phyloP scores from a whole-genome alignment of 2,888 invertebrate species.

The Melinaea menophilus region DNA sequence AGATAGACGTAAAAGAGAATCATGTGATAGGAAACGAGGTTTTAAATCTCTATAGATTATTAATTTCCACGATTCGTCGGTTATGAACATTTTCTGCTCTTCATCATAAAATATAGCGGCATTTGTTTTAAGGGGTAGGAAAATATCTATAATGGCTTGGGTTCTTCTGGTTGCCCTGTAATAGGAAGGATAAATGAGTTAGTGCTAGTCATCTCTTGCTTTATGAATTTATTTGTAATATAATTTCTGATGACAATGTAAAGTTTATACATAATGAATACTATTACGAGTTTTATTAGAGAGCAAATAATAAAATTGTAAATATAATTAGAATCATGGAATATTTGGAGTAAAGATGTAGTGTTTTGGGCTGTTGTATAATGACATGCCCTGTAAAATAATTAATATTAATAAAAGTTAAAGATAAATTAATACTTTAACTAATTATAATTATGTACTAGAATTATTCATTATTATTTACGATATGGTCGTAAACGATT shows the following conservation, averaged over 20 bases:
- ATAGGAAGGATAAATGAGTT: slow-evolving; percentile 3
- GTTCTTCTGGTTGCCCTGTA: slow-evolving; percentile 25
- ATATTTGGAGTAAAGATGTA: no score
- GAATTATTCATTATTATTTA: slow-evolving; percentile 7
- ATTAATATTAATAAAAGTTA: slow-evolving; percentile 8
- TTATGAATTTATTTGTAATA: slow-evolving; percentile 8
- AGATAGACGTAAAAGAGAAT: slow-evolving; percentile 29
- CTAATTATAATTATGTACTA: slow-evolving; percentile 43
- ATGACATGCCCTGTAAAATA: slow-evolving; percentile 18
- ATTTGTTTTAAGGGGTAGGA: slow-evolving; percentile 26
- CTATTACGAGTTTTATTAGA: slow-evolving; percentile 7
- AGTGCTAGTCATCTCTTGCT: no score
- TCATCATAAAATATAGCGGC: slow-evolving; percentile 26
- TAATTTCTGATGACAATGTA: slow-evolving; percentile 13
- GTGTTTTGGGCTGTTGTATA: slow-evolving; percentile 13
- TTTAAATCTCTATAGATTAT: slow-evolving; percentile 29
- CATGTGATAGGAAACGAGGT: slow-evolving; percentile 32
- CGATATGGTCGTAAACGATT: no score
- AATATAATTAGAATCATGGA: no score
- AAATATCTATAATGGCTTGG: slow-evolving; percentile 15
- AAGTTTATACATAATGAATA: slow-evolving; percentile 23
- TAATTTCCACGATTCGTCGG: slow-evolving; percentile 34
- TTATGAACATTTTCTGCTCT: slow-evolving; percentile 20
- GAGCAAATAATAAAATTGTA: slow-evolving; percentile 28
- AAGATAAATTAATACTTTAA: slow-evolving; percentile 36